Base-by-base conservation (phyloP, 2,888 invertebrate genomes). In the Villa cingulata region DNA sequence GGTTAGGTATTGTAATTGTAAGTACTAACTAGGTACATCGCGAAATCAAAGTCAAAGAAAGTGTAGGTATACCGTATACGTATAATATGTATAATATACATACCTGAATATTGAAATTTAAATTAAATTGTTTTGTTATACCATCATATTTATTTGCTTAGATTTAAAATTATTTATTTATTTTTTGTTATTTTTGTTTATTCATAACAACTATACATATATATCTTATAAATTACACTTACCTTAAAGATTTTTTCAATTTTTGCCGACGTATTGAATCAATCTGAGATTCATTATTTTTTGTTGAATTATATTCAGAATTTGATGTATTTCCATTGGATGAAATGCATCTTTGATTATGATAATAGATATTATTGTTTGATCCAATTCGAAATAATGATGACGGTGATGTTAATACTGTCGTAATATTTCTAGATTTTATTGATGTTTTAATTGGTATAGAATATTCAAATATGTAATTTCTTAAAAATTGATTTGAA, bases 181-280 rank as follows among this genome's bases (percentile, higher is more conserved):
- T 27, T 19, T 40, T 41, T 16, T 17, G 12, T n/a, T 23, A 6
- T 23, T 23, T 23, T 23, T 23, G 7, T 23, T 23, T 6, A 23
- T 23, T 23, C 23, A 4, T 23, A 23, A 23, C 7, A 6, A 4
- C 5, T 23, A 23, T 6, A 7, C 4, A 23, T 23, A 6, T 23
- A 23, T 6, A 23, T 23, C 20, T 7, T 23, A 41, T 40, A 16
- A 10, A 16, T 37, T 17, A n/a, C 10, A 46, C 53, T 54, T 55
- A 64, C 64, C 64, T 62, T 44, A 59, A 52, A 4, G 62, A 60
- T 39, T 60, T 64, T 47, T 61, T 62, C 41, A 63, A 50, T 46
- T 64, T 62, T 48, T 65, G 63, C 32, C 62, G 57, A 45, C 57
- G 58, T 16, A 62, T 62, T 46, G 64, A 53, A 20, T 64, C 62